Evolutionary conservation across 64 coral and sea anemone genomes (phyloP), one percentile per base, ranked within the genome.

Genomic region (Stylophora pistillata): DNA sequence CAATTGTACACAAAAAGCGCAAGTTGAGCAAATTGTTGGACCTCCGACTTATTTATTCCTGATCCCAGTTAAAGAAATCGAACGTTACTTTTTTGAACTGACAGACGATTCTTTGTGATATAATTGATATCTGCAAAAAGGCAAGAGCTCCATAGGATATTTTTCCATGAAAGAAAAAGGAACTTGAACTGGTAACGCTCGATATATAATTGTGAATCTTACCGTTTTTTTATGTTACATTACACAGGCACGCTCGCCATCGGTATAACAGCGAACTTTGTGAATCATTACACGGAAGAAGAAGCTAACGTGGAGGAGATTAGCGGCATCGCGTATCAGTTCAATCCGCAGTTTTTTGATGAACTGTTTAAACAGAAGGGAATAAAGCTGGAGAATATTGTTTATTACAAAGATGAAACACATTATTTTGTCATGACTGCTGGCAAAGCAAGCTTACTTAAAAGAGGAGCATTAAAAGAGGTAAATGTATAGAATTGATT

Each of bases 401-500:
- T 99, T 14, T 99, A 99, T 33, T 99, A 99, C 84, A 99, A 99
- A 85, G 93, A 95, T 41, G 97, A 99, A 56, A 99, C 97, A 0
- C 97, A 99, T 53, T 99, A 99, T 37, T 99, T 99, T 66, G 97
- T 99, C 21, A 99, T 99, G 97, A 99, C 97, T 4, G 97, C 97
- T 0, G 74, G 90, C 11, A 99, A 99, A 61, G 79, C 87, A 2
- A 99, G 97, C 81, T 75, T 99, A 16, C 54, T 95, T 25, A 72
- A 92, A 55, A 92, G 97, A 30, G 88, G 93, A 27, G 97, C 89
- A 1, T 73, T 99, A 31, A 80, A 93, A 56, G 66, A 95, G 93
- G 97, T 99, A 85, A 57, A 4, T 37, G 55, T 27, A 10, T 26
- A 21, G 53, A 53, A 34, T 10, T 77, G 34, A 16, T 52, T 47